Evolutionary conservation across 1,140 invertebrate genomes (phyloP).

Genomic region (Pachypeltis micranthus): DNA sequence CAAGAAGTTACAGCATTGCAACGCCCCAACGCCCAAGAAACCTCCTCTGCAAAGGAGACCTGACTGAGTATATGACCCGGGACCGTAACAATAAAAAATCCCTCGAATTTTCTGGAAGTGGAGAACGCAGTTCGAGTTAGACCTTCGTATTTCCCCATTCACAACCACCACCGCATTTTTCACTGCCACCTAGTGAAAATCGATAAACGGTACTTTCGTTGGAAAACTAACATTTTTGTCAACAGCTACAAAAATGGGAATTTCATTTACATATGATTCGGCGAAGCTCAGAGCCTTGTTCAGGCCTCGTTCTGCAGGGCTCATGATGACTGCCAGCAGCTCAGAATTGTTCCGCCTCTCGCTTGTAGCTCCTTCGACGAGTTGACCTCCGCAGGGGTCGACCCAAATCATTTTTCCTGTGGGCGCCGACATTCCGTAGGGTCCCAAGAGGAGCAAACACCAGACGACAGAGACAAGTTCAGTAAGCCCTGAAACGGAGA

Average conservation of each 20-base stretch:
- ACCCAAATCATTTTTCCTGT: background rate
- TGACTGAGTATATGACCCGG: too few relatives aligned
- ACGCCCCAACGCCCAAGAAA: too few relatives aligned
- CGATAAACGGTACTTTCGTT: too few relatives aligned
- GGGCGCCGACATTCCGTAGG: constrained; percentile 12
- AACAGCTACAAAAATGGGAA: background rate
- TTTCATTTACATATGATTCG: constrained; percentile 12
- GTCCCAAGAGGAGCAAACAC: background rate
- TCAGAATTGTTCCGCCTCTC: background rate
- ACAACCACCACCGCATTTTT: too few relatives aligned
- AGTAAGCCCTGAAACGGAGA: constrained; percentile 11
- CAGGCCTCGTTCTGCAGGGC: background rate
- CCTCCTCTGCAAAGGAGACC: too few relatives aligned
- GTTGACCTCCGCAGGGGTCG: constrained; percentile 11
- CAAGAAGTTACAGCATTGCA: too few relatives aligned
- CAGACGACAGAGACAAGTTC: constrained; percentile 10
- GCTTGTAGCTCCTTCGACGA: background rate
- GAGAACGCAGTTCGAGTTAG: too few relatives aligned
- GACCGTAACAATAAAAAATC: too few relatives aligned
- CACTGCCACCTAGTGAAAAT: too few relatives aligned
- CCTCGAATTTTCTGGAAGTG: too few relatives aligned
- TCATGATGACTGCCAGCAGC: constrained; percentile 2
- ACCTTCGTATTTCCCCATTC: too few relatives aligned
- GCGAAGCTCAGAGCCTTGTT: constrained; percentile 6
- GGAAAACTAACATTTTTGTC: too few relatives aligned